These are phyloP conservation scores for Agrotis exclamationis DNA, from an alignment of 2,888 invertebrate genomes.

Conservation along the genomic window DNA sequence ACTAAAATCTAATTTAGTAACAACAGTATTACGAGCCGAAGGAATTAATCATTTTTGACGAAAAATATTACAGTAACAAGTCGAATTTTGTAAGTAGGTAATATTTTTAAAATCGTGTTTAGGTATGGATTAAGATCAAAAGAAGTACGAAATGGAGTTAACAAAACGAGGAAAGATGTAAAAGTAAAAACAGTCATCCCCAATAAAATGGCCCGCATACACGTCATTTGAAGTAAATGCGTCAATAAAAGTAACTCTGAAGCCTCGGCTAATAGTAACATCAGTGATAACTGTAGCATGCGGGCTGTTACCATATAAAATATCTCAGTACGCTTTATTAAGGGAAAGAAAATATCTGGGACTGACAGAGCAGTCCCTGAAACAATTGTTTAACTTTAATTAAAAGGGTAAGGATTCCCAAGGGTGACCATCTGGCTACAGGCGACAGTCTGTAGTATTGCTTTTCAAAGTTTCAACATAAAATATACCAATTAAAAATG, in stretches of 20 bases:
- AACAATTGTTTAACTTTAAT: slow-evolving; percentile 33
- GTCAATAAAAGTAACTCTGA: slow-evolving; percentile 75
- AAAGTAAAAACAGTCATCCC: slow-evolving; percentile 61
- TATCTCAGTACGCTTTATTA: slow-evolving; percentile 45
- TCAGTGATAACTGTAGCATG: slow-evolving; percentile 70
- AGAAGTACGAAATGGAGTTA: slow-evolving; percentile 21
- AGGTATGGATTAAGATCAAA: slow-evolving; percentile 1
- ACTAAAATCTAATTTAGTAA: slow-evolving; percentile 44
- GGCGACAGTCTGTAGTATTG: neutral
- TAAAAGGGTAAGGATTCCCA: slow-evolving; percentile 25
- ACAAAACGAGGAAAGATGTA: slow-evolving; percentile 49
- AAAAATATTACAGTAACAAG: slow-evolving; percentile 18
- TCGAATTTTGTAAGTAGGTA: slow-evolving; percentile 1
- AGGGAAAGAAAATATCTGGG: slow-evolving; percentile 30
- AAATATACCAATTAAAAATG: neutral
- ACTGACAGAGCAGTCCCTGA: slow-evolving; percentile 3
- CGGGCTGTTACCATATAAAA: slow-evolving; percentile 70
- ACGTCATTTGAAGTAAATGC: slow-evolving; percentile 73
- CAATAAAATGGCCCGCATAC: slow-evolving; percentile 76
- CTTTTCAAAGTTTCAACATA: slow-evolving; percentile 9
- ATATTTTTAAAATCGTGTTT: slow-evolving; percentile 17
- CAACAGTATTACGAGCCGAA: slow-evolving; percentile 44
- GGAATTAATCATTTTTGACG: slow-evolving; percentile 37
- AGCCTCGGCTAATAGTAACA: slow-evolving; percentile 67
- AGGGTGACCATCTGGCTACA: slow-evolving; percentile 26